A percentile compares a stretch with the other conserved stretches of the same genome.
These are phyloP conservation scores for Oscheius myriophilus DNA, from an alignment of 2,888 invertebrate genomes.

Conservation along the genomic window DNA sequence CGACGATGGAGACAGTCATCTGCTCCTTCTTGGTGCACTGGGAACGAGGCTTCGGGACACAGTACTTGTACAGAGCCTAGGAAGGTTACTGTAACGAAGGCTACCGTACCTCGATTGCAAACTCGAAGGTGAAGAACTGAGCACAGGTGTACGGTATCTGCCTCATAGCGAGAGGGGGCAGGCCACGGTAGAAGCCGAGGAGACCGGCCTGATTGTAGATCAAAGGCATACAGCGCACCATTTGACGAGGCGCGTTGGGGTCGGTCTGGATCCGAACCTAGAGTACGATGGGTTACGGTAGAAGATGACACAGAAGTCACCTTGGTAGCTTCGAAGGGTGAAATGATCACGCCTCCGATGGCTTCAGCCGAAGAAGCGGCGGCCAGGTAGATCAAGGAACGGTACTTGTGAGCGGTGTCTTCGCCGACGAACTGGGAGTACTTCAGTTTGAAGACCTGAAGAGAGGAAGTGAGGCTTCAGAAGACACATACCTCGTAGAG, in stretches of 20 bases:
- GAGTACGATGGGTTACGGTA: too few species aligned
- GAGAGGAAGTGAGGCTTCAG: too few species aligned
- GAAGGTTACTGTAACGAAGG: neutral
- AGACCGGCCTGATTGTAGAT: constrained; percentile 23
- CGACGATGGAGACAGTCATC: constrained; percentile 89
- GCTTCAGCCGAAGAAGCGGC: constrained; percentile 94
- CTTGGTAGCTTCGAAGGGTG: constrained; percentile 94
- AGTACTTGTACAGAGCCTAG: constrained; percentile 78
- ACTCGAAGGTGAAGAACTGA: constrained; percentile 98
- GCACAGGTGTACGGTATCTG: constrained; percentile 99
- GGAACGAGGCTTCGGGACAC: constrained; percentile 87
- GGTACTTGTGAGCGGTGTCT: constrained; percentile 22
- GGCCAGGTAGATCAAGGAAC: constrained; percentile 83
- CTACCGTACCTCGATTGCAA: constrained; percentile 80
- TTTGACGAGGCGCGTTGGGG: constrained; percentile 20
- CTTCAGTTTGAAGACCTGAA: constrained; percentile 82
- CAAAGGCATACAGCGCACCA: constrained; percentile 22
- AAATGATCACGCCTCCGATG: constrained; percentile 94
- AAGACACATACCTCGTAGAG: constrained; percentile 78
- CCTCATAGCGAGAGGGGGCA: constrained; percentile 91
- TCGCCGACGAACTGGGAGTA: constrained; percentile 75
- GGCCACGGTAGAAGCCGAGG: constrained; percentile 77
- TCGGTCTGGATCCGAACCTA: constrained; percentile 30
- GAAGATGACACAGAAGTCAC: constrained; percentile 73
- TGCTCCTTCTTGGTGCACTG: constrained; percentile 90